Evolutionary conservation across 2,888 invertebrate genomes (phyloP).

Genomic region (Trypoxylon attenuatum): DNA sequence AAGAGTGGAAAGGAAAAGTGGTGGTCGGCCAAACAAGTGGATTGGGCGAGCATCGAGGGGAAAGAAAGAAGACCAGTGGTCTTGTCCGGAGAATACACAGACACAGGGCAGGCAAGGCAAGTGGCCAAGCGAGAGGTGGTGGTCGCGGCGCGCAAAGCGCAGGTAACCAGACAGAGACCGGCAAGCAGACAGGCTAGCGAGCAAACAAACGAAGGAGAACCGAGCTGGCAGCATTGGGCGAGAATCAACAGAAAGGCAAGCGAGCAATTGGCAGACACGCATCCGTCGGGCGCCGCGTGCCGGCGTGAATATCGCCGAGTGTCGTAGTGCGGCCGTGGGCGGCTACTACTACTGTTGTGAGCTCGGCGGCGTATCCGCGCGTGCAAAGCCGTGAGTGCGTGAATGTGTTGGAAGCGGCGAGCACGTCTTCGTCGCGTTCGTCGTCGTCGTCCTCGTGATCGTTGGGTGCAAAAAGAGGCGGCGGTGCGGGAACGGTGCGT

Average conservation of each 20-base stretch:
- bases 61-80: neutral
- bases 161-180: too few species aligned
- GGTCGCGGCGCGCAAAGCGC: too few species aligned
- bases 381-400: conserved; percentile 27
- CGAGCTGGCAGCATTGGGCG: neutral
- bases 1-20: neutral
- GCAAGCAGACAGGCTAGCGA: neutral
- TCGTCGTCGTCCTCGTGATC: conserved; percentile 63
- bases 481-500: too few species aligned
- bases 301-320: conserved; percentile 26
- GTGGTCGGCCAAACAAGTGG: too few species aligned
- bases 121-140: too few species aligned
- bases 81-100: too few species aligned
- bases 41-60: neutral
- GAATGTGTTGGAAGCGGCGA: conserved; percentile 69
- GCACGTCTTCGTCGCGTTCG: conserved; percentile 59
- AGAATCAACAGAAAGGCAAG: neutral
- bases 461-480: too few species aligned
- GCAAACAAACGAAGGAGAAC: neutral
- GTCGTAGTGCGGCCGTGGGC: conserved; percentile 13
- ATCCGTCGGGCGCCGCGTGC: conserved; percentile 16
- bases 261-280: neutral
- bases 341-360: too few species aligned
- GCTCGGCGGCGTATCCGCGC: conserved; percentile 11
- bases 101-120: too few species aligned